Conservation (phyloP, 1,140 invertebrate species). For the Telenomus remus region DNA sequence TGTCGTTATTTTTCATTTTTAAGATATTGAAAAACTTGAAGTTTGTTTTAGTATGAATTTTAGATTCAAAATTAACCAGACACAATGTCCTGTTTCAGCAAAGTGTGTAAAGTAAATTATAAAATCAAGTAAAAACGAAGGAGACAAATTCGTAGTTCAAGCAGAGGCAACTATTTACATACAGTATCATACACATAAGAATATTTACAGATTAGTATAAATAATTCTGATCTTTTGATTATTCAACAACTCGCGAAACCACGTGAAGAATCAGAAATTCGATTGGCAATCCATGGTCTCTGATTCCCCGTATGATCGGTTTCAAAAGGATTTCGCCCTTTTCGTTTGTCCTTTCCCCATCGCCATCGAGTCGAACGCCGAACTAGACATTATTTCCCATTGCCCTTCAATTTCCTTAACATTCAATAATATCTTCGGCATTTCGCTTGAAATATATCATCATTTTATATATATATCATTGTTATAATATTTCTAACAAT, state of each 20-base stretch:
- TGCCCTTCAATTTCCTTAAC: conserved; percentile 51
- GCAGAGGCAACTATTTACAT: conserved; percentile 55
- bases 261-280: conserved; percentile 48
- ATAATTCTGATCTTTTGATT: conserved; percentile 55
- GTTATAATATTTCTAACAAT: conserved; percentile 61
- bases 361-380: conserved; percentile 15
- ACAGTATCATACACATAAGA: conserved; percentile 54
- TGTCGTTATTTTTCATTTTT: no score
- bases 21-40: no score
- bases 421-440: conserved; percentile 57
- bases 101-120: conserved; percentile 11
- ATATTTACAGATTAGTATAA: conserved; percentile 55
- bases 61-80: not conserved
- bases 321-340: not conserved
- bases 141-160: conserved; percentile 25
- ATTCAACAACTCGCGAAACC: conserved; percentile 52
- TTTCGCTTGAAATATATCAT: conserved; percentile 33
- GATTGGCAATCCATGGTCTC: conserved; percentile 10
- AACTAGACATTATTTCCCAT: conserved; percentile 4
- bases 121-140: conserved; percentile 34
- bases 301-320: conserved; percentile 44
- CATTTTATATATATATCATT: conserved; percentile 45
- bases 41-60: no score
- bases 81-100: conserved; percentile 6
- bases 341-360: conserved; percentile 7